Percentiles rank a stretch among this genome's conserved stretches.
Evolutionary conservation across 2,888 invertebrate species (phyloP).

Genomic region (Emesis furor): DNA sequence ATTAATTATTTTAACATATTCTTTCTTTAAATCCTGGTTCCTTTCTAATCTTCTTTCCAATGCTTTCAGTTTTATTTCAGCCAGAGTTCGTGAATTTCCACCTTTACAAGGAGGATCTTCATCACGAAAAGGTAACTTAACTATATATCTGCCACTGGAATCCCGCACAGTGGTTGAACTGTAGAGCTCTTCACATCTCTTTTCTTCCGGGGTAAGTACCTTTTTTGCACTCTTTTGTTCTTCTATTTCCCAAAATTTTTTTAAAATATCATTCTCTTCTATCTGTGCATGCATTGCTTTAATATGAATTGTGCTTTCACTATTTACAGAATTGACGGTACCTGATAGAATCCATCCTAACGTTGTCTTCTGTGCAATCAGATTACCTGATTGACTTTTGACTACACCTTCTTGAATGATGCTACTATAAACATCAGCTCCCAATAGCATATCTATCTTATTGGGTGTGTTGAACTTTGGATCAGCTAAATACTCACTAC

Average conservation of each 20-base stretch:
- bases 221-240: constrained; percentile 2
- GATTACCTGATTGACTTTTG: constrained; percentile 50
- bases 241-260: constrained; percentile 51
- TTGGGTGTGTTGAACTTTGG: constrained; percentile 54
- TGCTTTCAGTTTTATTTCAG: constrained; percentile 30
- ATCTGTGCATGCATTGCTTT: constrained; percentile 22
- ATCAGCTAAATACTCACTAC: constrained; percentile 44
- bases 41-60: constrained; percentile 40
- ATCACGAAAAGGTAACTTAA: constrained; percentile 44
- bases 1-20: constrained; percentile 45
- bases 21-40: constrained; percentile 35
- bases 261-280: constrained; percentile 36
- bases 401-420: constrained; percentile 64
- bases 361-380: constrained; percentile 62
- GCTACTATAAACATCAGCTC: constrained; percentile 69
- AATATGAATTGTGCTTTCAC: neutral
- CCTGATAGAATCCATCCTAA: constrained; percentile 75
- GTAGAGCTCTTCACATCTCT: constrained; percentile 41
- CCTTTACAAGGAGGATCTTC: constrained; percentile 30
- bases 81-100: constrained; percentile 34
- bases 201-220: constrained; percentile 39
- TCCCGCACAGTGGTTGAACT: constrained; percentile 35
- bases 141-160: constrained; percentile 48
- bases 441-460: constrained; percentile 68
- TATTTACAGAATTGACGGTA: constrained; percentile 15